Evolutionary conservation across 2,797 vertebrate species (phyloP), one percentile per base, ranked within the genome.

Genomic region (Girardinus metallicus): DNA sequence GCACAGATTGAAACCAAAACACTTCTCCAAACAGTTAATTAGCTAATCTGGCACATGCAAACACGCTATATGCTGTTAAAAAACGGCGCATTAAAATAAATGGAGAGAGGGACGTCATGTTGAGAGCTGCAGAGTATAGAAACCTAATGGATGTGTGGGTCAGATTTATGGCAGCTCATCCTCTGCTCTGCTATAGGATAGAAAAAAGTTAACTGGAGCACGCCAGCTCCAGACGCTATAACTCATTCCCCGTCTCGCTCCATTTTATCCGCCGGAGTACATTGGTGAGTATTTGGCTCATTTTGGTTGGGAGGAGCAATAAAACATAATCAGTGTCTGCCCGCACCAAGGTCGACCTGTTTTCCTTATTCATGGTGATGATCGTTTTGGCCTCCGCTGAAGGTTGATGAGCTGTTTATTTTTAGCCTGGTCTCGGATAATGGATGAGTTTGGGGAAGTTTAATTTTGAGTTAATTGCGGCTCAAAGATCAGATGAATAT

Each of bases 111-210:
- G 71, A 53, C 68, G 55, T 74, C 64, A 68, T 79, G 43, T 74
- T 73, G 73, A 80, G 78, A 87, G 86, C 78, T 77, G 86, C 78
- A 62, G 57, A 78, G 75, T 12, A 77, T 76, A 84, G 81, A 87
- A 83, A 76, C 78, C 76, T 88, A 86, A 90, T 90, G 89, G 89
- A 88, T 90, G 75, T 85, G 39, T 49, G 76, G 83, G 49, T 87
- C 90, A 91, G 91, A 94, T 95, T 93, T 93, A 93, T 85, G 72
- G 87, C 79, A 18, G 60, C 88, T 92, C 91, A 88, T 93, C 89
- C 75, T 76, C 73, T 84, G 85, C 85, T 57, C 82, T 75, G 87
- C 90, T 82, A 75, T 73, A 78, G 82, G 75, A 86, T 81, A 81
- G 78, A 76, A 86, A 51, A 91, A 90, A 89, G 88, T 91, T 92